Evolutionary conservation across 2,888 invertebrate genomes (phyloP).

Genomic region (Morpho achilles): DNA sequence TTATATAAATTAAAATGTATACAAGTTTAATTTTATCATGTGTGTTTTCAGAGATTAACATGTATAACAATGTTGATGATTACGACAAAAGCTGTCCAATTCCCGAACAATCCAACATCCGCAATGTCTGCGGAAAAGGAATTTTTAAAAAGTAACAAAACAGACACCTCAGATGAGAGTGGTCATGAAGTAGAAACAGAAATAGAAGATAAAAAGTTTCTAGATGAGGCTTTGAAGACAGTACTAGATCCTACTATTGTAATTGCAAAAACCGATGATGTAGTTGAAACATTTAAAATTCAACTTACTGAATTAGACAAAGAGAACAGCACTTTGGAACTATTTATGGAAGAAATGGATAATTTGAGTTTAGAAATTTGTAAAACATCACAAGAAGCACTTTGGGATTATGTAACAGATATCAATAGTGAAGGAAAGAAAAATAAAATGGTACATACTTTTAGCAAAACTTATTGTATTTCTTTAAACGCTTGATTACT

Average conservation of each 20-base stretch:
- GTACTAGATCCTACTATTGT: conserved; percentile 56
- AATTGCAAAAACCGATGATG: conserved; percentile 45
- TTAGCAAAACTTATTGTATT: background rate
- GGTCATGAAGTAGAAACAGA: conserved; percentile 62
- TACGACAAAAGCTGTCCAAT: conserved; percentile 47
- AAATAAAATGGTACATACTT: conserved; percentile 58
- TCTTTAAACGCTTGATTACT: too few relatives aligned
- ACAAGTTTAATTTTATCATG: too few relatives aligned
- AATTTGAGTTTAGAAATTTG: conserved; percentile 64
- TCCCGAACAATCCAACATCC: conserved; percentile 55
- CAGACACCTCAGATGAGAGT: conserved; percentile 59
- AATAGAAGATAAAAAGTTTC: conserved; percentile 59
- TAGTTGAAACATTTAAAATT: conserved; percentile 49
- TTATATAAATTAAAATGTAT: too few relatives aligned
- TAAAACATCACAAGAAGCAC: conserved; percentile 62
- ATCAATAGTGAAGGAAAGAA: conserved; percentile 61
- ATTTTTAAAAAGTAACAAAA: conserved; percentile 46
- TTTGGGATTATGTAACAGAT: conserved; percentile 69
- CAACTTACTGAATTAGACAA: conserved; percentile 55
- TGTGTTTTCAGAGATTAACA: conserved; percentile 45
- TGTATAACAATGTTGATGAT: conserved; percentile 38
- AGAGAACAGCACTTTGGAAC: conserved; percentile 50
- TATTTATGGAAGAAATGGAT: conserved; percentile 67
- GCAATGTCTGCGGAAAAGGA: conserved; percentile 63
- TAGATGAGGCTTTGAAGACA: conserved; percentile 64